These are phyloP conservation scores for Parotocinclus haroldoi DNA, from an alignment of 2,797 vertebrate species.

Conservation along the genomic window DNA sequence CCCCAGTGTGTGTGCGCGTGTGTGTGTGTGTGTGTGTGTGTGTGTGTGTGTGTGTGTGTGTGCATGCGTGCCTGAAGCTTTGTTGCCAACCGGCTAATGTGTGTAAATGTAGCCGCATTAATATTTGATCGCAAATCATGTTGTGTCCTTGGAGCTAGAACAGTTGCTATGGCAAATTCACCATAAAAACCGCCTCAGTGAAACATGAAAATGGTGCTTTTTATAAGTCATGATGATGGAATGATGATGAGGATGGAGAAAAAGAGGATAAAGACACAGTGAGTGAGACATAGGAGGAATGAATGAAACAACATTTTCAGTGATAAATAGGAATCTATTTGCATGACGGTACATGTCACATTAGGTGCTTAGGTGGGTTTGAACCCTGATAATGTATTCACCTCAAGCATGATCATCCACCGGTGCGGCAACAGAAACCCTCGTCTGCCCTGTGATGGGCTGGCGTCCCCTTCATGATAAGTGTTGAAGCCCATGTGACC, in stretches of 20 bases:
- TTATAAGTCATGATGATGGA: slow-evolving; percentile 1
- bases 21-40: neutral
- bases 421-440: too few species aligned
- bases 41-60: neutral
- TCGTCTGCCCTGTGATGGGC: too few species aligned
- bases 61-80: neutral
- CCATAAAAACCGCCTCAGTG: slow-evolving; percentile 21
- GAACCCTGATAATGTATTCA: too few species aligned
- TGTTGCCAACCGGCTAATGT: slow-evolving; percentile 7
- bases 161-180: slow-evolving; percentile 44
- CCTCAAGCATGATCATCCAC: too few species aligned
- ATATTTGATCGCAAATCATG: slow-evolving; percentile 34
- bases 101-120: slow-evolving; percentile 10
- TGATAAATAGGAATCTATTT: too few species aligned
- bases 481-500: too few species aligned
- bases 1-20: neutral
- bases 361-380: too few species aligned
- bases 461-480: too few species aligned
- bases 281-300: too few species aligned
- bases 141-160: slow-evolving; percentile 29
- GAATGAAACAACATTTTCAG: too few species aligned
- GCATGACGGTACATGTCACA: too few species aligned
- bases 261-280: neutral
- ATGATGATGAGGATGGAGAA: neutral
- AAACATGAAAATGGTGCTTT: slow-evolving; percentile 1